phyloP scores from a whole-genome alignment of 1,140 invertebrate genomes.

The Eciton burchellii region DNA sequence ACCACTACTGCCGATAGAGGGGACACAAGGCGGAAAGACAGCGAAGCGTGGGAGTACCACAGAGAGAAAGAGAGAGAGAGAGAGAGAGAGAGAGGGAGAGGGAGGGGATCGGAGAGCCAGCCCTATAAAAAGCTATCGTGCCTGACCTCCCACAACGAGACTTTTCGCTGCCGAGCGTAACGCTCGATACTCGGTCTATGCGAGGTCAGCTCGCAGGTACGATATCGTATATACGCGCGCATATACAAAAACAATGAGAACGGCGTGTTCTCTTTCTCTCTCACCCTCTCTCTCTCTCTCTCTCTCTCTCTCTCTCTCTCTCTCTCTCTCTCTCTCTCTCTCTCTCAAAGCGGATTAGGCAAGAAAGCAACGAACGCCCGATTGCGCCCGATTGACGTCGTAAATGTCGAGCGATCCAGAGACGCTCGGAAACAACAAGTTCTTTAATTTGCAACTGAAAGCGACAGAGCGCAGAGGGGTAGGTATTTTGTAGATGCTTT shows the following conservation, averaged over 20 bases:
- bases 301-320: too few species aligned
- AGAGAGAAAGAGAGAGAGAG: slow-evolving; percentile 25
- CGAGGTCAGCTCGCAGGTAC: slow-evolving; percentile 13
- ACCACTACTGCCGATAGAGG: slow-evolving; percentile 29
- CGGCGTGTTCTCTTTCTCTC: too few species aligned
- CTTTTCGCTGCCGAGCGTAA: slow-evolving; percentile 75
- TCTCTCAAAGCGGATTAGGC: too few species aligned
- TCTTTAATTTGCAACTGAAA: background rate
- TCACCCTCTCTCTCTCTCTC: too few species aligned
- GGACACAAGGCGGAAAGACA: slow-evolving; percentile 21
- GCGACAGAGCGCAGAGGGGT: background rate
- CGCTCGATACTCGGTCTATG: slow-evolving; percentile 67
- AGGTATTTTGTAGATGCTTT: background rate
- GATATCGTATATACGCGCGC: background rate
- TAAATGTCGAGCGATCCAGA: too few species aligned
- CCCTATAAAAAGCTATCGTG: slow-evolving; percentile 83
- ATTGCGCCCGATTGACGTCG: too few species aligned
- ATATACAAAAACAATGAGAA: background rate
- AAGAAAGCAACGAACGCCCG: too few species aligned
- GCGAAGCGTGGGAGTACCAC: slow-evolving; percentile 47
- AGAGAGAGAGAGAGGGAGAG: slow-evolving; percentile 24
- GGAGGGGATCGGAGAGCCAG: slow-evolving; percentile 60
- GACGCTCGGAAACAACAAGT: too few species aligned
- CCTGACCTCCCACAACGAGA: slow-evolving; percentile 82
- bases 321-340: too few species aligned